Evolutionary conservation across 1,140 invertebrate species (phyloP), one percentile per base, ranked within the genome.

Genomic region (Diploscapter pachys): DNA sequence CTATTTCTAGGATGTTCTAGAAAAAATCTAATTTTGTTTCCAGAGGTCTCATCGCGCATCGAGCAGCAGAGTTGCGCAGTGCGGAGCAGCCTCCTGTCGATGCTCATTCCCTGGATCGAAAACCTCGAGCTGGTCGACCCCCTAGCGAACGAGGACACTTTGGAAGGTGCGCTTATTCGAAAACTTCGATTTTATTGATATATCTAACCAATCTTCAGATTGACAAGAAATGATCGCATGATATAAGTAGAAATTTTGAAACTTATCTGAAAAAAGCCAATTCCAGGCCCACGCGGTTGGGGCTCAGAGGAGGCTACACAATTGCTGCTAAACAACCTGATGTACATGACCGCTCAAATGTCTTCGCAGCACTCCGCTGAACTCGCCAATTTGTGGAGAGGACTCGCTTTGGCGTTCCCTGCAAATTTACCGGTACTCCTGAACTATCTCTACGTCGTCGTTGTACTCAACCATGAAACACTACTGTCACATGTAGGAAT

Each of bases 111-210:
- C 50, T 99, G 96, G 96, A 88, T 99, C 52, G 92, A 95, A 82
- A 98, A 99, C 86, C 96, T 99, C 91, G 96, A 99, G 88, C 89
- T 99, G 61, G 92, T 98, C 9, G 96, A 99, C 86, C 93, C 95
- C 5, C 94, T 94, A 82, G 92, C 96, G 70, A 93, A 93, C 6
- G 75, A 76, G 49, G 75, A 76, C 13, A 61, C 75, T 2, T 76
- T 61, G 11, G 75, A 76, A 72, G 75, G 66, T 68, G 57, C 9
- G 57, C 9, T 11, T 59, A 11, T 31, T 31, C 31, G 31, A 31
- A 31, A 31, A 31, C 31, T 31, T 31, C 31, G 31, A 31, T 31
- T 31, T 31, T 31, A 31, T 31, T 31, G 31, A 31, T 31, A 31
- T 31, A 31, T 31, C 31, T 31, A 31, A 31, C 31, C 31, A 31